phyloP scores from a whole-genome alignment of 2,888 invertebrate species.

The Ellobium chinense region DNA sequence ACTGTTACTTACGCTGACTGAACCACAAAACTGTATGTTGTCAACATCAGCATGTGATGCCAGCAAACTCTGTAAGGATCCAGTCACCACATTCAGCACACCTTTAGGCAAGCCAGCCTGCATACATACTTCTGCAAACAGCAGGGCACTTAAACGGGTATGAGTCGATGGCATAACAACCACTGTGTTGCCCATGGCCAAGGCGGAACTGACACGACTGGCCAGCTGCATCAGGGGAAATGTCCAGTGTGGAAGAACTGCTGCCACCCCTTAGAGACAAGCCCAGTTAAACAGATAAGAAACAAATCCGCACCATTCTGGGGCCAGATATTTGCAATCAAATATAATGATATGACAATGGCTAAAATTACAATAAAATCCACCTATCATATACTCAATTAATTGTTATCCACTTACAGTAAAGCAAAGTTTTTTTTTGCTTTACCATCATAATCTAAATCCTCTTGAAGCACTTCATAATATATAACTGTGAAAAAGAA shows the following conservation, averaged over 20 bases:
- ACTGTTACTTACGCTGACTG: conserved; percentile 71
- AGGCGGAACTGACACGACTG: conserved; percentile 80
- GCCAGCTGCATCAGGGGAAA: conserved; percentile 80
- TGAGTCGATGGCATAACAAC: conserved; percentile 80
- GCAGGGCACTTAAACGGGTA: conserved; percentile 78
- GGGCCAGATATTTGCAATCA: no score
- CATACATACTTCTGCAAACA: conserved; percentile 80
- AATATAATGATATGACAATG: no score
- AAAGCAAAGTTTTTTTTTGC: no score
- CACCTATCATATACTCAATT: no score
- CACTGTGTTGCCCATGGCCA: conserved; percentile 81
- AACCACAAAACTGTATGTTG: conserved; percentile 79
- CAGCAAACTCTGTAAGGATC: conserved; percentile 57
- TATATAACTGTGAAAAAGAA: no score
- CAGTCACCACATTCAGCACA: conserved; percentile 80
- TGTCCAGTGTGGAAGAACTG: conserved; percentile 78
- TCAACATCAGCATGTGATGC: conserved; percentile 76
- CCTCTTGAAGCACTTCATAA: no score
- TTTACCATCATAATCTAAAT: no score
- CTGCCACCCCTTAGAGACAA: conserved; percentile 78
- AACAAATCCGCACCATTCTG: no score
- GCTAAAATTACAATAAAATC: no score
- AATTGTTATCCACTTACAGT: no score
- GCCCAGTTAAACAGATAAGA: no score
- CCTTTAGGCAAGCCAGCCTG: conserved; percentile 81